Evolutionary conservation across 2,797 vertebrate genomes (phyloP).

Genomic region (Sebastes matsubarae): DNA sequence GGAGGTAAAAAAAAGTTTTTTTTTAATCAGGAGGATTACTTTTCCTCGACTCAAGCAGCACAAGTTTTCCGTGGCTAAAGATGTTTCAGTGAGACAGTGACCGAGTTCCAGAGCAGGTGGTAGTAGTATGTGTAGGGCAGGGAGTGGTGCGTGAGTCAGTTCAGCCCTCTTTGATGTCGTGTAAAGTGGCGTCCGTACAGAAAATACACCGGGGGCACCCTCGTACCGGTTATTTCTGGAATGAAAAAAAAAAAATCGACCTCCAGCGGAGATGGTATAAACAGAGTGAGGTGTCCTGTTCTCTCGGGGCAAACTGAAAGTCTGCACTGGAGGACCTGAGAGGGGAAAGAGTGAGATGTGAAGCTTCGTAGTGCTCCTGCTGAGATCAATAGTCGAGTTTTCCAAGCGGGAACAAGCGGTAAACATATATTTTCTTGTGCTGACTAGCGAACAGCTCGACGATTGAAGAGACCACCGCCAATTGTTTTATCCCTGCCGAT

Average conservation of each 20-base stretch:
- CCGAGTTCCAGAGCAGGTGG: slow-evolving; percentile 23
- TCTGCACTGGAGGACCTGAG: slow-evolving; percentile 40
- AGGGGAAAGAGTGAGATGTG: slow-evolving; percentile 22
- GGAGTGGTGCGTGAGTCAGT: slow-evolving; percentile 42
- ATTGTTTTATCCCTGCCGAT: background rate
- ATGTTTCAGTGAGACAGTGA: slow-evolving; percentile 31
- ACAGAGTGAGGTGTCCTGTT: slow-evolving; percentile 65
- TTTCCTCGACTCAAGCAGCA: slow-evolving; percentile 19
- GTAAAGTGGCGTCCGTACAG: slow-evolving; percentile 61
- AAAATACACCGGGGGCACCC: slow-evolving; percentile 57
- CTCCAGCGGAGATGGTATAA: slow-evolving; percentile 29
- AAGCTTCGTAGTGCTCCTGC: slow-evolving; percentile 34
- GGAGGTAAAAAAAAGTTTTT: slow-evolving; percentile 14
- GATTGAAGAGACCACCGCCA: background rate
- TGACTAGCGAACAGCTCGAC: background rate
- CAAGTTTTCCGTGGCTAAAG: slow-evolving; percentile 27
- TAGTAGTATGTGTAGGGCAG: slow-evolving; percentile 17
- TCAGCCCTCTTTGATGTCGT: slow-evolving; percentile 66
- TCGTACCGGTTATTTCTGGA: slow-evolving; percentile 70
- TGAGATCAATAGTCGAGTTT: slow-evolving; percentile 60
- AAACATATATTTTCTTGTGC: slow-evolving; percentile 41
- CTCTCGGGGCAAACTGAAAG: slow-evolving; percentile 47
- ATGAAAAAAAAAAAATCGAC: slow-evolving; percentile 66
- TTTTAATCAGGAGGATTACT: background rate
- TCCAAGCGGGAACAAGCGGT: slow-evolving; percentile 30